A percentile compares a stretch with the other conserved stretches of the same genome.
Conservation (phyloP, 2,797 vertebrate species). For the Rachycentron canadum region DNA sequence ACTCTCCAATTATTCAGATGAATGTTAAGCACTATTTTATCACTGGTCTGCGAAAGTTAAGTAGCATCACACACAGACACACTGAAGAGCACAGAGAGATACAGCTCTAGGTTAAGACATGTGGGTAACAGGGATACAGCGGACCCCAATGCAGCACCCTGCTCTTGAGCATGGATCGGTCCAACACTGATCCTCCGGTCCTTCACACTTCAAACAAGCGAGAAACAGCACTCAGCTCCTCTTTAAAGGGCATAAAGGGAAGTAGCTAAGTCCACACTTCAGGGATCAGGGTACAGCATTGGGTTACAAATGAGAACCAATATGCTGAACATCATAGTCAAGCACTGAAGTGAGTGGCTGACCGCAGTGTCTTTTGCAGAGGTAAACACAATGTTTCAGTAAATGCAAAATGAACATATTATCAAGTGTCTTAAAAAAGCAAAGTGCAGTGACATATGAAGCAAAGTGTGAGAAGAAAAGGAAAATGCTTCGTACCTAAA, state of each 20-base stretch:
- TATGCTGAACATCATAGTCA: constrained; percentile 31
- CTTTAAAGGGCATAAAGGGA: constrained; percentile 17
- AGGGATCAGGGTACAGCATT: constrained; percentile 11
- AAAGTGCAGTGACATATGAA: constrained; percentile 13
- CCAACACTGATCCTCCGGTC: constrained; percentile 2
- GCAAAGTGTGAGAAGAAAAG: constrained; percentile 1
- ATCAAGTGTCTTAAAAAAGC: neutral
- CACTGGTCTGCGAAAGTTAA: constrained; percentile 51
- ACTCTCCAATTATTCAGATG: constrained; percentile 29
- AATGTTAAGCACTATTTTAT: constrained; percentile 45
- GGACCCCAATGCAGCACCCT: constrained; percentile 28
- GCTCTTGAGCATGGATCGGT: constrained; percentile 1
- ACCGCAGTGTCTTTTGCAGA: constrained; percentile 15
- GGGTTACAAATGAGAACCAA: constrained; percentile 19
- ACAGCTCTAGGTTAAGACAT: constrained; percentile 70
- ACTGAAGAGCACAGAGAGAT: constrained; percentile 62
- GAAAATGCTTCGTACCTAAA: neutral
- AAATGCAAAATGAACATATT: constrained; percentile 32
- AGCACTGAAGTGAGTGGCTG: constrained; percentile 43
- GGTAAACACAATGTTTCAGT: constrained; percentile 30
- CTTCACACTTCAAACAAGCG: constrained; percentile 17
- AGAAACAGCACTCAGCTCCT: constrained; percentile 1
- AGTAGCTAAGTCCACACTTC: neutral
- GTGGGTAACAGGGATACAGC: constrained; percentile 44
- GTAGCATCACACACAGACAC: constrained; percentile 62